Base-by-base conservation (phyloP, 1,140 invertebrate genomes). In the Pteromalus puparum region DNA sequence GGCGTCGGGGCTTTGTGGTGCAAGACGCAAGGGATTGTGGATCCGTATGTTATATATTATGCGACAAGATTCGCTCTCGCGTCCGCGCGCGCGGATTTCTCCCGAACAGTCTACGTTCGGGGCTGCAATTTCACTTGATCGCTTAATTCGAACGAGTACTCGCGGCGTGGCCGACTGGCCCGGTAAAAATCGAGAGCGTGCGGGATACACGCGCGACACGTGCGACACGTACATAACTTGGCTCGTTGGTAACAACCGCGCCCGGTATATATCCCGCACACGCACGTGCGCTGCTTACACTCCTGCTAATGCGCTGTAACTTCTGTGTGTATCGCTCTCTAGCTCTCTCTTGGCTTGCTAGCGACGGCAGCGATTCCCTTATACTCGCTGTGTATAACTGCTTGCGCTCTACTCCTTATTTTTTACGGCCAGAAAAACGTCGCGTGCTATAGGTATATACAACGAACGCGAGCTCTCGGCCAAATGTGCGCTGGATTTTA, bases 271-370 rank as follows among this genome's bases (percentile, higher is more conserved):
- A 28, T 24, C 2, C 24, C 12, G 18, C 26, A 18, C 24, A 26
- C 68, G 24, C 68, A 28, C 68, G 68, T 70, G 68, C 68, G 15
- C 68, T 21, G 13, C 15, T 18, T n/a, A n/a, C n/a, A n/a, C n/a
- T n/a, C n/a, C n/a, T n/a, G 48, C 48, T 53, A 53, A 53, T 72
- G 26, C 68, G 3, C 68, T 72, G 68, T 72, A 70, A 70, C 67
- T 70, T 70, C 24, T 13, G 67, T 53, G 48, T 53, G 13, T 18
- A 18, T 53, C 48, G 48, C 53, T n/a, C 15, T 61, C 6, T 18
- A n/a, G n/a, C 18, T 21, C 48, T 1, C 48, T n/a, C n/a, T n/a
- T n/a, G n/a, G n/a, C n/a, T n/a, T n/a, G n/a, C n/a, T n/a, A n/a
- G n/a, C n/a, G n/a, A n/a, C n/a, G n/a, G n/a, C n/a, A 15, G 18